Evolutionary conservation across 2,797 vertebrate genomes (phyloP), one percentile per base, ranked within the genome.

Genomic region (Semotilus atromaculatus): DNA sequence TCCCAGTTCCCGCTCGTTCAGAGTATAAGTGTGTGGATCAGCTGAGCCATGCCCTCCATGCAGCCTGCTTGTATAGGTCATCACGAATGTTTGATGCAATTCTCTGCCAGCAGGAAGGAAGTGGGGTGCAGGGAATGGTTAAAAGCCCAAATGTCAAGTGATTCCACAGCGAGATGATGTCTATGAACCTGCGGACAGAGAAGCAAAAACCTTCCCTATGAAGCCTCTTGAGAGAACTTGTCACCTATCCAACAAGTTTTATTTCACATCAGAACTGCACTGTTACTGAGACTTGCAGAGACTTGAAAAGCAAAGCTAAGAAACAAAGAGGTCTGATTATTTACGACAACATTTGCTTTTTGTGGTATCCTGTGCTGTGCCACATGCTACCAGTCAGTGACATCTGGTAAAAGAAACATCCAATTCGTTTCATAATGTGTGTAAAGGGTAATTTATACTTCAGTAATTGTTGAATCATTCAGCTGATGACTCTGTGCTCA

Each of bases 1-100:
- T 76, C 40, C 77, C 53, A 60, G 51, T 87, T 29, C 76, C n/a
- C 7, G 53, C 70, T 70, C 26, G 13, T 29, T 64, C 38, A 67
- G 48, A 26, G 64, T 70, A 51, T 48, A 58, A 66, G 29, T 80
- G 55, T 80, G 70, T 43, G 55, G 70, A 80, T 84, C 85, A 67
- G 83, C 62, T 74, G 75, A 62, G 43, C 81, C 40, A n/a, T 81
- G 64, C 68, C 13, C 83, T 84, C 84, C 78, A 74, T 81, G 87
- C 80, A 87, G 66, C 85, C 66, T 76, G 23, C 53, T 53, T 38
- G 68, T 85, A 84, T 88, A 82, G 88, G 81, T 90, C 86, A 85
- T 89, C 86, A 91, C 93, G 81, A 91, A 92, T 90, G 85, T 89
- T 89, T 88, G 86, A 92, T 91, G 90, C 73, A 90, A 89, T 92